Base-by-base conservation (phyloP, 2,888 invertebrate genomes). In the Dendrolimus pini region DNA sequence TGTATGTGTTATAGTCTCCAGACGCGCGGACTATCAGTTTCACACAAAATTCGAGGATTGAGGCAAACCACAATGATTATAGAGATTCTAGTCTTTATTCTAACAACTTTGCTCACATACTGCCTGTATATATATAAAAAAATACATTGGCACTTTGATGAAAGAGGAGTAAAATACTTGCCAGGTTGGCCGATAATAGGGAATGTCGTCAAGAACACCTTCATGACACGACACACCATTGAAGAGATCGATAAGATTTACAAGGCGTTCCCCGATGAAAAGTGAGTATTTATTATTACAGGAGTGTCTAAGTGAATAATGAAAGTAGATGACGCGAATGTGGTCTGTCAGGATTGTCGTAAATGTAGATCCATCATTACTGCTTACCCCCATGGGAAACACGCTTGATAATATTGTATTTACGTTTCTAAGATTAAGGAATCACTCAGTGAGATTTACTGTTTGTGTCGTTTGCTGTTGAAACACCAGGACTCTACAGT, bases 141-240 rank as follows among this genome's bases (percentile, higher is more conserved):
- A 52, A 59, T 71, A 3, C 77, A 82, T 41, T 61, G 65, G 7
- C 68, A 71, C 41, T 82, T 76, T 41, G 65, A 70, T 2, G 65
- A 69, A 7, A 68, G 62, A 0, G 79, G 74, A 0, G 60, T 83
- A 0, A 82, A 78, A 52, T 79, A 70, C 54, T n/a, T 70, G 1
- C 66, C 65, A 0, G 72, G 71, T 0, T 47, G 66, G 0, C 71
- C 72, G 0, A 13, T 72, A 7, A 69, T 71, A 9, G 69, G 71
- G 0, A 71, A 72, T 30, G 56, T 61, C 0, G 58, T 65, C 2
- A 54, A 55, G 2, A 65, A 62, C 55, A 61, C 61, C 0, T 56
- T 69, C 8, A n/a, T 59, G 41, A 60, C 56, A 10, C 61, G 54
- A 14, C 71, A 72, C 47, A 1, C 64, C 1, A 54, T 66, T 55